Base-by-base conservation (phyloP, 1,140 invertebrate genomes). In the Propsilocerus akamusi region DNA sequence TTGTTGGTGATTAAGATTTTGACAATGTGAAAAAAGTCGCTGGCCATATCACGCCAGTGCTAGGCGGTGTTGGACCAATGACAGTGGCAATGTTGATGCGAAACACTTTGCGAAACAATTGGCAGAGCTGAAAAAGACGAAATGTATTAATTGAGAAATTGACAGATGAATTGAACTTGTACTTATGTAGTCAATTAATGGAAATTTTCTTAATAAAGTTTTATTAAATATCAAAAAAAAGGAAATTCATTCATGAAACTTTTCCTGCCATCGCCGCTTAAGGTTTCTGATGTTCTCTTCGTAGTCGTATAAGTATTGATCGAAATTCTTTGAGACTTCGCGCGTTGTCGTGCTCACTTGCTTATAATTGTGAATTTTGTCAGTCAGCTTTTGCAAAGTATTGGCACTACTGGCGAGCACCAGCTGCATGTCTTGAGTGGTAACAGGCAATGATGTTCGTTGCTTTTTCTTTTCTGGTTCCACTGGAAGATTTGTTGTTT, bases 1-100 rank as follows among this genome's bases (percentile, higher is more conserved):
- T 91, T n/a, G 82, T 90, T 17, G 90, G 89, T 5, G 90, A 94
- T 68, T 85, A 90, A 10, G 83, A 92, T 61, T 94, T 80, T 72
- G 78, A 89, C 49, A 77, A 72, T 59, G 81, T 86, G 0, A 75
- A 74, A 49, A 69, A 85, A 63, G 66, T 86, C 7, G 86, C 85
- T 8, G 81, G 82, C n/a, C 67, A 78, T 25, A 81, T 90, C 25
- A 87, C 86, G 1, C 86, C 86, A 7, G 87, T 90, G 2, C 87
- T 17, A 41, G 88, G 88, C 11, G 88, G 87, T 11, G 86, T 91
- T 22, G 88, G 88, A 0, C 87, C 88, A 1, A 86, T 91, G 81
- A 91, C 87, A 5, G 86, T 91, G 0, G 80, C 84, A 1, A 90
- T 90, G 85, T 64, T 92, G 7, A 86, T 92, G 80, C 75, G 74